Evolutionary conservation across 2,888 invertebrate genomes (phyloP).

Genomic region (Erpobdella octoculata): DNA sequence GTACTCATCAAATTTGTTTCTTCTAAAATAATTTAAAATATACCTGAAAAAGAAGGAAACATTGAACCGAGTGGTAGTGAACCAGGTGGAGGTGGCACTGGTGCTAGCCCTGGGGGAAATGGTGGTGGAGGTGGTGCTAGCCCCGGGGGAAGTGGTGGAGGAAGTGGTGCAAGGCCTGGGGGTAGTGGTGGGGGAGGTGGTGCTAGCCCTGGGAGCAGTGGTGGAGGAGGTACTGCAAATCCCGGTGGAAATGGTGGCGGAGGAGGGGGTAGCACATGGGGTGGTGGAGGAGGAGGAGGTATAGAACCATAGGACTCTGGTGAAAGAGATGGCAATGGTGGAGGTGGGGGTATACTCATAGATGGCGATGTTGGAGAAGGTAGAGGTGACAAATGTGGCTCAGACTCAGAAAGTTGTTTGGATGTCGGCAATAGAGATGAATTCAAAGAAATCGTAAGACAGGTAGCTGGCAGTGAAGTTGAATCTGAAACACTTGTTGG

Average conservation of each 20-base stretch:
- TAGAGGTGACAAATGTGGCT: not conserved
- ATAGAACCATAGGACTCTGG: not conserved
- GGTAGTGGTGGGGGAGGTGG: constrained; percentile 7
- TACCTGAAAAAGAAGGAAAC: not conserved
- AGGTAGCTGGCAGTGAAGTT: not conserved
- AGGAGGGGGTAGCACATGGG: not conserved
- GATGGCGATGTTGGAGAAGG: constrained; percentile 1
- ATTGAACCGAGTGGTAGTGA: not conserved
- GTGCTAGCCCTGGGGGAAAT: not conserved
- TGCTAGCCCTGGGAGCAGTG: not conserved
- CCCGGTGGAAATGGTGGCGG: not conserved
- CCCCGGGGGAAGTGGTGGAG: not conserved
- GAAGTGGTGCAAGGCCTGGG: not conserved
- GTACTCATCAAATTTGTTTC: too few species aligned
- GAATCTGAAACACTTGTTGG: not conserved
- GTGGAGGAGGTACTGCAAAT: constrained; percentile 3
- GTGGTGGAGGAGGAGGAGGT: constrained; percentile 10
- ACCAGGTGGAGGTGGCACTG: not conserved
- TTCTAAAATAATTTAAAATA: not conserved
- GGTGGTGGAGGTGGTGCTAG: constrained; percentile 5
- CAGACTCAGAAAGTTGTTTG: not conserved
- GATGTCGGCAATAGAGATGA: not conserved
- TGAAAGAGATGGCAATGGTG: not conserved
- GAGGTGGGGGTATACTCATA: constrained; percentile 9
- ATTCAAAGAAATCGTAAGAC: not conserved